A percentile compares a stretch with the other conserved stretches of the same genome.
phyloP scores from a whole-genome alignment of 1,140 invertebrate species.

The Drosophila tani region DNA sequence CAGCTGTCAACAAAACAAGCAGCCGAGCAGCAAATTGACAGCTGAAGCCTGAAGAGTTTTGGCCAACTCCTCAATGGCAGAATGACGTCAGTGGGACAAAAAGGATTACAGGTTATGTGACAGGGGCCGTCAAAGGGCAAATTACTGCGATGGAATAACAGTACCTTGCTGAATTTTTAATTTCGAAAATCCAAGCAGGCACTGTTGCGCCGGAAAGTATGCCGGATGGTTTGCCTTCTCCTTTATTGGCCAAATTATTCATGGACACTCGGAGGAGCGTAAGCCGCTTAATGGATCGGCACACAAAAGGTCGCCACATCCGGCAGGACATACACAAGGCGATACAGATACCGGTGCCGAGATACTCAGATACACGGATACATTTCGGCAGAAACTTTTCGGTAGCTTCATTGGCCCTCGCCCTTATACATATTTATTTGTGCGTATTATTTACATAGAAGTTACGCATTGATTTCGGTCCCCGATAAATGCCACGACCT shows the following conservation, averaged over 20 bases:
- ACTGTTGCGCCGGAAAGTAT: constrained; percentile 61
- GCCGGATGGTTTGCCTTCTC: constrained; percentile 7
- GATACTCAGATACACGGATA: constrained; percentile 12
- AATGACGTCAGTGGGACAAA: constrained; percentile 54
- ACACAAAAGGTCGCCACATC: constrained; percentile 76
- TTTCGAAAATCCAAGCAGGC: constrained; percentile 16
- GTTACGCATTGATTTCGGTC: constrained; percentile 56
- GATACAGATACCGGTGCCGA: constrained; percentile 1
- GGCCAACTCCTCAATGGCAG: constrained; percentile 9
- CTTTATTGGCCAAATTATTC: constrained; percentile 72
- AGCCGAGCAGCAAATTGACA: constrained; percentile 42
- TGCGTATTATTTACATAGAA: constrained; percentile 60
- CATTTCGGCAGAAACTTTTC: constrained; percentile 45
- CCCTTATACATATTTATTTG: constrained; percentile 1
- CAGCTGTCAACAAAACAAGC: constrained; percentile 50
- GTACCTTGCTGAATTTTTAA: constrained; percentile 24
- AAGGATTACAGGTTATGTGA: constrained; percentile 14
- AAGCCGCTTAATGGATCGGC: constrained; percentile 76
- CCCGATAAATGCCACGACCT: constrained; percentile 41
- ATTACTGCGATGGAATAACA: background rate
- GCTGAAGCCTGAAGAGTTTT: constrained; percentile 29
- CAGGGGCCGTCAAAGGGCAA: background rate
- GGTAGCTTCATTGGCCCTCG: constrained; percentile 1
- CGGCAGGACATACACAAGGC: constrained; percentile 39
- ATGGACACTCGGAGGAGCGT: constrained; percentile 60